Evolutionary conservation across 2,888 invertebrate genomes (phyloP).

Genomic region (Alsophila aescularia): DNA sequence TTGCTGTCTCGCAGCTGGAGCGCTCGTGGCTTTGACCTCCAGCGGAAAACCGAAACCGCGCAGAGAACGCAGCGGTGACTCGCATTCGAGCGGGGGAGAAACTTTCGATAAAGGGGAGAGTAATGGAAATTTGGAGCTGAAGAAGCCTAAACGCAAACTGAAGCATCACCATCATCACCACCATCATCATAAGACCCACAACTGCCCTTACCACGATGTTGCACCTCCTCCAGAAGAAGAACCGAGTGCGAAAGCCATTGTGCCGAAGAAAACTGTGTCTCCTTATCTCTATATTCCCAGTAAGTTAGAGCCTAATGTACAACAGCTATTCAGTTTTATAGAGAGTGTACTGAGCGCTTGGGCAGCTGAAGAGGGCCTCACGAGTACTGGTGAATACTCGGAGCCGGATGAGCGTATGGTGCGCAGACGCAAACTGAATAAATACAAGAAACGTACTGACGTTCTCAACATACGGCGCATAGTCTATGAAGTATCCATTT

Average conservation of each 20-base stretch:
- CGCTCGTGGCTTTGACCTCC: conserved; percentile 68
- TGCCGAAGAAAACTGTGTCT: conserved; percentile 78
- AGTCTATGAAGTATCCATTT: conserved; percentile 88
- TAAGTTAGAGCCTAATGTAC: conserved; percentile 90
- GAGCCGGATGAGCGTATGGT: conserved; percentile 89
- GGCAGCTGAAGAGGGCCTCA: conserved; percentile 89
- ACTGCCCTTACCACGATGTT: conserved; percentile 75
- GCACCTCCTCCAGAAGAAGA: conserved; percentile 69
- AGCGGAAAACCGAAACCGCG: conserved; percentile 69
- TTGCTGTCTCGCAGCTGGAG: conserved; percentile 76
- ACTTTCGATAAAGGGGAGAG: conserved; percentile 71
- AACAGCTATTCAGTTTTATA: conserved; percentile 92
- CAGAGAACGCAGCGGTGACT: conserved; percentile 74
- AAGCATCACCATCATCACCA: conserved; percentile 73
- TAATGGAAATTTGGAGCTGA: conserved; percentile 52
- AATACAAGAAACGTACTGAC: conserved; percentile 87
- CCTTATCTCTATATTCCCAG: conserved; percentile 81
- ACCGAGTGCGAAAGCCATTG: conserved; percentile 63
- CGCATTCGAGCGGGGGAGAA: conserved; percentile 79
- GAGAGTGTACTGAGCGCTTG: conserved; percentile 91
- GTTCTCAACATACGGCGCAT: conserved; percentile 88
- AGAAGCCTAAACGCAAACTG: conserved; percentile 65
- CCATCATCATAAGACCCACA: conserved; percentile 76
- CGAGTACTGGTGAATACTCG: conserved; percentile 89
- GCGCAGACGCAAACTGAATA: conserved; percentile 84